Evolutionary conservation across 1,140 invertebrate genomes (phyloP), one percentile per base, ranked within the genome.

Genomic region (Protaetia brevitarsis): DNA sequence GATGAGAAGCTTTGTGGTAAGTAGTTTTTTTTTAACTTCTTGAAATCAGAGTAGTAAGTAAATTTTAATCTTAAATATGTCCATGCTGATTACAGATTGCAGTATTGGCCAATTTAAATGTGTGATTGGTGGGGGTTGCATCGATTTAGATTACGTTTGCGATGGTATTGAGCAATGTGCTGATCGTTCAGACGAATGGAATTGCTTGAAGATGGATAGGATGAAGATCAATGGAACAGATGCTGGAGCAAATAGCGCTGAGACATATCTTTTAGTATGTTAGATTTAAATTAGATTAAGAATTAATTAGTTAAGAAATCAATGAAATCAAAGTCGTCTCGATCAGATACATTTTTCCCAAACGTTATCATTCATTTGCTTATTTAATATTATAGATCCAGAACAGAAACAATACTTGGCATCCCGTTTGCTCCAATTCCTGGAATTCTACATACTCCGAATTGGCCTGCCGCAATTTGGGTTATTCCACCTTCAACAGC

Each of bases 111-210:
- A 86, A 74, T 86, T 84, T 69, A 84, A 84, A 75, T 86, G 85
- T 68, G 67, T 80, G 66, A 80, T 79, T 1, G 85, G 85, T 8
- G 86, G 85, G 3, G 85, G 85, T 16, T 88, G 87, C 72, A 79
- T 89, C n/a, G 69, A 78, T 0, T 69, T 75, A 21, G 69, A 76
- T 1, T 77, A 83, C 69, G 69, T 82, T 3, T 89, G 87, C 72
- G 85, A 89, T 72, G 85, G 86, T 2, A 76, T 82, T 23, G 77
- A 80, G 31, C 81, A 89, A 36, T 89, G 87, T 71, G 80, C 84
- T 1, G 87, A 88, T 72, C 77, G 77, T 34, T 88, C 86, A 1
- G 87, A 89, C 69, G 87, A 89, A 78, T 87, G 86, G 82, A 74
- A 81, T 59, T 88, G 86, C 68, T 70, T 84, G 6, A 64, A 67